Evolutionary conservation across 2,113 vertebrate genomes (phyloP).

Genomic region (Carassius carassius): DNA sequence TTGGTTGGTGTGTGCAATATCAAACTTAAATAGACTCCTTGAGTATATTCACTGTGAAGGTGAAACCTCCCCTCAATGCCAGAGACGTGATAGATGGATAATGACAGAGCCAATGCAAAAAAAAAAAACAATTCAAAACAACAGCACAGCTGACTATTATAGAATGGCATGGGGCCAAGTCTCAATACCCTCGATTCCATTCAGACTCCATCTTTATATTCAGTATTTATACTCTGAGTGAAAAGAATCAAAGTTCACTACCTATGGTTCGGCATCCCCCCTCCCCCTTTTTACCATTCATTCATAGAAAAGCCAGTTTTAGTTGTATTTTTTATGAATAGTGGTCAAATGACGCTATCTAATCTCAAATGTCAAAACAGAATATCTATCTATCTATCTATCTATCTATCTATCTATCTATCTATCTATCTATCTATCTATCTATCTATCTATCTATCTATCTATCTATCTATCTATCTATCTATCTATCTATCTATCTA

Average conservation of each 20-base stretch:
- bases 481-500: no score
- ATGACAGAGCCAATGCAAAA: constrained; percentile 18
- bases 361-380: no score
- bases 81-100: constrained; percentile 21
- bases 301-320: no score
- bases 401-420: no score
- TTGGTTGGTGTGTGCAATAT: background rate
- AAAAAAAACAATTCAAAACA: background rate
- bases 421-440: no score
- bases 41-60: constrained; percentile 20
- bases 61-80: constrained; percentile 27
- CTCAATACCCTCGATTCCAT: background rate
- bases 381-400: no score
- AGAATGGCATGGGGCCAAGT: constrained; percentile 11
- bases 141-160: constrained; percentile 21
- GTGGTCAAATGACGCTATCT: no score
- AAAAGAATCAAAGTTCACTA: background rate
- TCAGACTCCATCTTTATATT: background rate
- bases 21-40: background rate
- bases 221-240: background rate
- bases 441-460: no score
- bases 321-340: no score
- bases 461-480: no score
- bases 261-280: background rate
- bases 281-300: background rate